Percentiles rank a stretch among this genome's conserved stretches.
Evolutionary conservation across 1,140 invertebrate genomes (phyloP).

Genomic region (Bombus terrestris): DNA sequence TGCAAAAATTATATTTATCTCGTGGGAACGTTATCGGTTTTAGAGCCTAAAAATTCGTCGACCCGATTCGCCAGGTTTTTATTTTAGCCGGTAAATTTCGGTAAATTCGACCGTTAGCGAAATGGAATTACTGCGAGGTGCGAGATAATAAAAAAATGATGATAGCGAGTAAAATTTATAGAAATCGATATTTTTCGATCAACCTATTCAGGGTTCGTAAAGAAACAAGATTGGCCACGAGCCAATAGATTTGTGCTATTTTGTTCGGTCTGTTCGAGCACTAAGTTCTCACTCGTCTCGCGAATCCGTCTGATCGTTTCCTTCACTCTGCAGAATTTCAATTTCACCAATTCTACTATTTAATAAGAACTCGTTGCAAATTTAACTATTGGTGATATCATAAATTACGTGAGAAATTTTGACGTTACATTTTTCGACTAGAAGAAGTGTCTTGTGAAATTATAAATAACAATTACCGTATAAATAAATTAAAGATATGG

Average conservation of each 20-base stretch:
- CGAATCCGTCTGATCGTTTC: conserved; percentile 34
- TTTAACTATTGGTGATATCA: not conserved
- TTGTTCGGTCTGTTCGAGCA: conserved; percentile 63
- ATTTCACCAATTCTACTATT: not conserved
- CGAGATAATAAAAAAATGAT: not conserved
- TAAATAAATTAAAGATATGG: not conserved
- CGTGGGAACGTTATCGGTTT: not conserved
- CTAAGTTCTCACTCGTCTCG: conserved; percentile 54
- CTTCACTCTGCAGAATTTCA: conserved; percentile 13
- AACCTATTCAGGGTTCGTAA: conserved; percentile 46
- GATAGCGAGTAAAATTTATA: not conserved
- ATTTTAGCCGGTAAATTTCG: not conserved
- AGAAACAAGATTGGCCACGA: conserved; percentile 49
- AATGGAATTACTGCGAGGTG: not conserved
- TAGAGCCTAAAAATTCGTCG: not conserved
- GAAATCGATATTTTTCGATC: conserved; percentile 30
- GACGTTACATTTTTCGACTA: not conserved
- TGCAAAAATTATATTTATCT: not conserved
- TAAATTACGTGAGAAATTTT: not conserved
- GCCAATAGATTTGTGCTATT: conserved; percentile 73
- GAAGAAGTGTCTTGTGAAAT: conserved; percentile 6
- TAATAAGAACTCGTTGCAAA: not conserved
- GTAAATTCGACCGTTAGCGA: not conserved
- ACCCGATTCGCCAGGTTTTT: not conserved
- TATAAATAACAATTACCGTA: not conserved